A percentile compares a stretch with the other conserved stretches of the same genome.
phyloP scores from a whole-genome alignment of 2,888 invertebrate genomes.

The Trichopoda pennipes region DNA sequence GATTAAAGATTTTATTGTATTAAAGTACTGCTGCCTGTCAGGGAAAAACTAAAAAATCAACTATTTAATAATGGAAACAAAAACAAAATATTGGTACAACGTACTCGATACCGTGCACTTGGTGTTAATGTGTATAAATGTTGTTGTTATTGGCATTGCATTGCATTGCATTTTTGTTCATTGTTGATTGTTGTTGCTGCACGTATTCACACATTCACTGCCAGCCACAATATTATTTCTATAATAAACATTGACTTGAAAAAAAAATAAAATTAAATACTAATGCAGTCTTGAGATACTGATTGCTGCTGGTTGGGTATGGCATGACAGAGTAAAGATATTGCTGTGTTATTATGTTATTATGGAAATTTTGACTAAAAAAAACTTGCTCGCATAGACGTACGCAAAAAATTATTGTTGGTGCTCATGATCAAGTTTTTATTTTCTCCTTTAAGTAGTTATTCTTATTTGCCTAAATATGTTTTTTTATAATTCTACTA shows the following conservation, averaged over 20 bases:
- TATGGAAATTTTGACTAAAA: not conserved
- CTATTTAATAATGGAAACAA: constrained; percentile 22
- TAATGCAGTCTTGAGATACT: constrained; percentile 26
- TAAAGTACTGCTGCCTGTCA: not conserved
- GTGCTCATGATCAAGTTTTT: constrained; percentile 23
- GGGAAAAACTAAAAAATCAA: constrained; percentile 4
- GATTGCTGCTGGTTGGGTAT: constrained; percentile 38
- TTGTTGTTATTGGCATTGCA: constrained; percentile 12
- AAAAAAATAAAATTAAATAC: constrained; percentile 1
- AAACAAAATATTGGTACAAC: constrained; percentile 54
- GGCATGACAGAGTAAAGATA: constrained; percentile 35
- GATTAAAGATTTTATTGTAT: constrained; percentile 7
- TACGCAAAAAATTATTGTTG: constrained; percentile 53
- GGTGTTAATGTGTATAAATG: constrained; percentile 34
- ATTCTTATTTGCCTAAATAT: constrained; percentile 9
- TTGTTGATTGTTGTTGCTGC: constrained; percentile 47
- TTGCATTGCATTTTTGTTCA: too few relatives aligned
- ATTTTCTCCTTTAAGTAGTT: not conserved
- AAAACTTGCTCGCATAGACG: constrained; percentile 45
- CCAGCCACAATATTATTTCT: constrained; percentile 34
- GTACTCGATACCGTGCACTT: constrained; percentile 56
- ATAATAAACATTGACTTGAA: constrained; percentile 9
- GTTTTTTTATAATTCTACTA: not conserved
- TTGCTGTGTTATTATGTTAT: constrained; percentile 16
- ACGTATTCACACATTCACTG: constrained; percentile 59